Conservation (phyloP, 2,797 vertebrate genomes). For the Glyptemys insculpta region DNA sequence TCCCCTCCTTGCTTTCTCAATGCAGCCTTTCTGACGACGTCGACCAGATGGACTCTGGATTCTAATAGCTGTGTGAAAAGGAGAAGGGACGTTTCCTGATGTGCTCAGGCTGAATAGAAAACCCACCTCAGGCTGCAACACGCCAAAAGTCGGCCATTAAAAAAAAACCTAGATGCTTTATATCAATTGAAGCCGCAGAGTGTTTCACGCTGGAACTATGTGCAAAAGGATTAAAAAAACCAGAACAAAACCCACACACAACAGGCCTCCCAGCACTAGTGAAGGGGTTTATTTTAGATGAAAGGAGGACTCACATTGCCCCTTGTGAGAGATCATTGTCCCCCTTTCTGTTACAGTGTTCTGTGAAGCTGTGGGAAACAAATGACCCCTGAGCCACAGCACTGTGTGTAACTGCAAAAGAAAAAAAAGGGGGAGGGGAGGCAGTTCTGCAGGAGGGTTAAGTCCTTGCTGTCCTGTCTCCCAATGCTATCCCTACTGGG, state of each 20-base stretch:
- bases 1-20: neutral
- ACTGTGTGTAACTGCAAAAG: slow-evolving; percentile 77
- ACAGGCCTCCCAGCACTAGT: slow-evolving; percentile 75
- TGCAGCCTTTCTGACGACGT: slow-evolving; percentile 1
- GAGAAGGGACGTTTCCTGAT: slow-evolving; percentile 56
- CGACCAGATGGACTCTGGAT: slow-evolving; percentile 38
- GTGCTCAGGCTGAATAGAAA: slow-evolving; percentile 65
- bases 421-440: slow-evolving; percentile 72
- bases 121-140: slow-evolving; percentile 65
- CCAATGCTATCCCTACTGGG: slow-evolving; percentile 27
- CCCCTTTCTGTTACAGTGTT: slow-evolving; percentile 80
- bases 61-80: slow-evolving; percentile 43
- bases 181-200: slow-evolving; percentile 69
- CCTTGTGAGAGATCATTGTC: slow-evolving; percentile 83
- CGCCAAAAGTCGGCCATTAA: slow-evolving; percentile 33
- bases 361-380: slow-evolving; percentile 87
- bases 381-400: slow-evolving; percentile 83
- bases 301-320: slow-evolving; percentile 80
- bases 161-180: slow-evolving; percentile 69
- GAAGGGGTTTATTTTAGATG: slow-evolving; percentile 84
- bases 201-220: slow-evolving; percentile 71
- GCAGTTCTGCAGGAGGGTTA: slow-evolving; percentile 27
- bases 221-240: slow-evolving; percentile 64
- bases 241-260: slow-evolving; percentile 57
- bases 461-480: neutral